A percentile compares a stretch with the other conserved stretches of the same genome.
These are phyloP conservation scores for Chrysopilus asiliformis DNA, from an alignment of 2,888 invertebrate species.

Conservation along the genomic window DNA sequence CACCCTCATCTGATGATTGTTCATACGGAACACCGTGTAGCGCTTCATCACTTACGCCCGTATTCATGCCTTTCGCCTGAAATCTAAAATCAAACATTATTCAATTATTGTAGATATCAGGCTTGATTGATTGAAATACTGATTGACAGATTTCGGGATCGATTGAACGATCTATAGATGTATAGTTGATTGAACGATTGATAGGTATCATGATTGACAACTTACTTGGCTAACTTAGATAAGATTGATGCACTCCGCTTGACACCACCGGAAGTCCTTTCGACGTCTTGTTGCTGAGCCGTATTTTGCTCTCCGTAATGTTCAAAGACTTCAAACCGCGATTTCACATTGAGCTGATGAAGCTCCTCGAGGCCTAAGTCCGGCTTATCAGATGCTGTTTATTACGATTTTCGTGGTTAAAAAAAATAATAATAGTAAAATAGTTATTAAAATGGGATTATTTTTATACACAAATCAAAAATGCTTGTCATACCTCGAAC, in stretches of 20 bases:
- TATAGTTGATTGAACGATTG: no score
- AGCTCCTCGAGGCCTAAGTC: slow-evolving; percentile 73
- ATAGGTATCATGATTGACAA: no score
- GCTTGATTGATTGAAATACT: no score
- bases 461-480: no score
- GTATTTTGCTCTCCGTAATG: slow-evolving; percentile 27
- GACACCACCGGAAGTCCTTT: slow-evolving; percentile 25
- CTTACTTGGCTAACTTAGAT: slow-evolving; percentile 66
- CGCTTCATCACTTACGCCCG: slow-evolving; percentile 62
- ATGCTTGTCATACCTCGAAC: slow-evolving; percentile 53
- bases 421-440: background rate
- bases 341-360: slow-evolving; percentile 67
- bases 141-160: no score
- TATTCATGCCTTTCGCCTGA: slow-evolving; percentile 70
- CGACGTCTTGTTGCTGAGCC: slow-evolving; percentile 24
- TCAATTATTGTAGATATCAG: no score
- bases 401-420: background rate
- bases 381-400: slow-evolving; percentile 68
- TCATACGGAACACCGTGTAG: slow-evolving; percentile 61
- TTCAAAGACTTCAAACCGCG: slow-evolving; percentile 75
- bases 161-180: no score
- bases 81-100: slow-evolving; percentile 39
- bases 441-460: slow-evolving; percentile 2
- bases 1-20: slow-evolving; percentile 53
- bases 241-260: slow-evolving; percentile 61